These are phyloP conservation scores for Vombatus ursinus DNA, from an alignment of 2,113 vertebrate genomes.

Conservation along the genomic window DNA sequence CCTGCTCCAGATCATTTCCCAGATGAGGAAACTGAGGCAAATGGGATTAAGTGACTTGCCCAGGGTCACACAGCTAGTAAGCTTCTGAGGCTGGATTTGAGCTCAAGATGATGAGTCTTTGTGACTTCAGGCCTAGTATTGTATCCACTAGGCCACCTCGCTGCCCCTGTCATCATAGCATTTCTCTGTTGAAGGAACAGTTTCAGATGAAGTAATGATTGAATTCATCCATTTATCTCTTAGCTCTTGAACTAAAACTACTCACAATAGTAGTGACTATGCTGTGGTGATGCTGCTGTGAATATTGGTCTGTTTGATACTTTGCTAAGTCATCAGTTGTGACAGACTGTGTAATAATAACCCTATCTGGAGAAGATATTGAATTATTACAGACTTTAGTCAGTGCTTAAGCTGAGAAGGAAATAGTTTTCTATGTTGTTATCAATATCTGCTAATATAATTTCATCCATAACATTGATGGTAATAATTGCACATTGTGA, in stretches of 20 bases:
- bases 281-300: too few species aligned
- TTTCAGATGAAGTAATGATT: neutral
- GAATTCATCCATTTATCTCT: neutral
- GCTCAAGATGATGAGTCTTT: too few species aligned
- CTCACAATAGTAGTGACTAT: neutral
- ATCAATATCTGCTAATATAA: constrained; percentile 1
- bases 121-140: neutral
- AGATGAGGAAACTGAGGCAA: neutral
- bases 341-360: neutral
- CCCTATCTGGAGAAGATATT: constrained; percentile 3
- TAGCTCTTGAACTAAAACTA: neutral
- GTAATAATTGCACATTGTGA: constrained; percentile 32
- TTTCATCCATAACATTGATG: constrained; percentile 44
- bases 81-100: too few species aligned
- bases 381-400: neutral
- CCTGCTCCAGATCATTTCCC: neutral
- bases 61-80: neutral
- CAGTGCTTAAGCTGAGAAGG: constrained; percentile 23
- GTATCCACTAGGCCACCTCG: neutral
- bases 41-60: neutral
- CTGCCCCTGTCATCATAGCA: neutral
- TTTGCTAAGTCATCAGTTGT: neutral
- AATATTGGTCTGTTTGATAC: neutral
- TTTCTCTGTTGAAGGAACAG: neutral
- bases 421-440: constrained; percentile 15